These are phyloP conservation scores for Synanthedon tipuliformis DNA, from an alignment of 2,888 invertebrate species.

Conservation along the genomic window DNA sequence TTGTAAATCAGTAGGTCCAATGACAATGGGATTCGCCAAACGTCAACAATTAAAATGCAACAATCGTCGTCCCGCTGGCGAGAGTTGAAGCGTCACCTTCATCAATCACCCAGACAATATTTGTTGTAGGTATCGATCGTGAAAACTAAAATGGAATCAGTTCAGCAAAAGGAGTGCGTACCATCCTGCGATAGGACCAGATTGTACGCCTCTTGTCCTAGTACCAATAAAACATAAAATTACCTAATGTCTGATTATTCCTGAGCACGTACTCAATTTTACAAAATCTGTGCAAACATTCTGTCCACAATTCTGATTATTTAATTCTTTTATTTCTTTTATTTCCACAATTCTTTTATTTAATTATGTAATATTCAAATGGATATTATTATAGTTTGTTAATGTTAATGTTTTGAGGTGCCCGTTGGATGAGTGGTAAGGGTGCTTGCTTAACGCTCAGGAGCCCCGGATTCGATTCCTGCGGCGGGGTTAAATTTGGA, in stretches of 20 bases:
- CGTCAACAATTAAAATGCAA: slow-evolving; percentile 13
- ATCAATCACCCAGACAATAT: slow-evolving; percentile 62
- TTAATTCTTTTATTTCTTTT: no score
- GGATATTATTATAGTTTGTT: no score
- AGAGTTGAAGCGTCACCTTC: slow-evolving; percentile 11
- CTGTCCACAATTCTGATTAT: no score
- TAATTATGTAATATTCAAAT: no score
- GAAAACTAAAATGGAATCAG: slow-evolving; percentile 17
- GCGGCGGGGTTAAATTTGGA: no score
- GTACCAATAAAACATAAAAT: not conserved
- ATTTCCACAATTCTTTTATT: no score
- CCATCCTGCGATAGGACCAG: slow-evolving; percentile 39
- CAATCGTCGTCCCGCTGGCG: slow-evolving; percentile 24
- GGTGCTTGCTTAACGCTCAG: no score
- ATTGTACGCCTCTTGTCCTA: slow-evolving; percentile 6
- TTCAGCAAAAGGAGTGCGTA: slow-evolving; percentile 29
- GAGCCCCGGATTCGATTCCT: no score
- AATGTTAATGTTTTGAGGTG: no score
- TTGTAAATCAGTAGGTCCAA: slow-evolving; percentile 13
- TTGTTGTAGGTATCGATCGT: slow-evolving; percentile 48
- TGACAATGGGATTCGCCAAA: not conserved
- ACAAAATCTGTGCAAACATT: not conserved
- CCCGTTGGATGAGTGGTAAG: no score
- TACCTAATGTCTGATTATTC: not conserved
- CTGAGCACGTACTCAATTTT: not conserved